A percentile compares a stretch with the other conserved stretches of the same genome.
Evolutionary conservation across 2,797 vertebrate genomes (phyloP).

Genomic region (Centroberyx gerrardi): DNA sequence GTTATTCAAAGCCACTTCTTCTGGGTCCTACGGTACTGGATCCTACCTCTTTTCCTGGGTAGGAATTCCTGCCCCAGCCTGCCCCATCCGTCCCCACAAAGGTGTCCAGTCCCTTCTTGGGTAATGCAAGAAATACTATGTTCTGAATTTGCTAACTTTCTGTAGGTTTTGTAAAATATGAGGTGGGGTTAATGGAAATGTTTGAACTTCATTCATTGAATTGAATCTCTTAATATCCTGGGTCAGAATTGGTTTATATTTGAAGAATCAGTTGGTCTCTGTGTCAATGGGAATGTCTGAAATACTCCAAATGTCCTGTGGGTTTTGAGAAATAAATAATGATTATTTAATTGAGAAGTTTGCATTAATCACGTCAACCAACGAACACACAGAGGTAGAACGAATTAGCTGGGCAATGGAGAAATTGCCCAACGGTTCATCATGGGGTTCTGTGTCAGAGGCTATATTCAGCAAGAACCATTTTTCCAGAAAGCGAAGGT

Average conservation of each 20-base stretch:
- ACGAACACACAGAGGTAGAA: neutral
- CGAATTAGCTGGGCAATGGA: neutral
- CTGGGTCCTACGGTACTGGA: neutral
- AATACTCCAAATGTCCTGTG: neutral
- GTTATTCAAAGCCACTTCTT: neutral
- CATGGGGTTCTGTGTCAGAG: neutral
- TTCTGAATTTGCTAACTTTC: neutral
- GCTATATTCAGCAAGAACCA: neutral
- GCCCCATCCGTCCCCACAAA: neutral
- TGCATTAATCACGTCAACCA: neutral
- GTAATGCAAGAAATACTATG: neutral
- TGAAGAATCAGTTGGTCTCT: neutral
- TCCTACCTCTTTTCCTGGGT: neutral
- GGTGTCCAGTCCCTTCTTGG: neutral
- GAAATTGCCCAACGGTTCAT: neutral
- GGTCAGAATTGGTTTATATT: too few species aligned
- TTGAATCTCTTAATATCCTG: too few species aligned
- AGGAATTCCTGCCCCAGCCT: neutral
- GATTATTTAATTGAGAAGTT: neutral
- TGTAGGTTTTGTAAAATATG: neutral
- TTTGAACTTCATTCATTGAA: neutral
- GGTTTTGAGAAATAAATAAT: neutral
- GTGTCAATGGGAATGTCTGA: neutral
- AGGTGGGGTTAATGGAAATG: neutral
- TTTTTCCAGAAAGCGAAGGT: constrained; percentile 7